Base-by-base conservation (phyloP, 2,113 vertebrate species). In the Haliaeetus leucogaster region DNA sequence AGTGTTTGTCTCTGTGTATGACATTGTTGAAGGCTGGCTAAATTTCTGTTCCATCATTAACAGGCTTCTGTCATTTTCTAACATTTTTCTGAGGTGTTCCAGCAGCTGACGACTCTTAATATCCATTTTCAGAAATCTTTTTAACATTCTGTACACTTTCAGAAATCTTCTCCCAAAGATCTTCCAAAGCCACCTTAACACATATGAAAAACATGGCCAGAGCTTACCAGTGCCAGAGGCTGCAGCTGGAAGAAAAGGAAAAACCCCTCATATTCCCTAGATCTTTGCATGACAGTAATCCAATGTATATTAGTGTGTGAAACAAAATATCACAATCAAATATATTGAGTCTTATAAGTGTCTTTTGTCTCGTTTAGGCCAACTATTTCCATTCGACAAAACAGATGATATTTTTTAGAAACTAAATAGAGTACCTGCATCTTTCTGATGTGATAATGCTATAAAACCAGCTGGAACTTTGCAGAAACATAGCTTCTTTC, bases 341-440 rank as follows among this genome's bases (percentile, higher is more conserved):
- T 29, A 62, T 13, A 53, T 6, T 0, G 0, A n/a, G 34, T 82
- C 30, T 72, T 10, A 0, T 15, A 50, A 66, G 21, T 65, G 17
- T 27, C 22, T 66, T 56, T 70, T 40, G 23, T 82, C 21, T 78
- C 23, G 25, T 70, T 73, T 74, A 78, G 40, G 38, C 29, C 50
- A 90, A 74, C 5, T 32, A 38, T 56, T 66, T 79, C 32, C 63
- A 27, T 53, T 73, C 22, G 17, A 79, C 36, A 78, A 68, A 77
- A 58, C 6, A 55, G 66, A 47, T 26, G 5, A 8, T 53, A n/a
- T n/a, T 73, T 82, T 84, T 34, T 26, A 52, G n/a, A 32, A 86
- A 40, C 14, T 82, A 61, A 55, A 34, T 34, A 6, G 14, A 77
- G 12, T 56, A 43, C 30, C 19, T 70, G 20, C 13, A 78, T 30